A percentile compares a stretch with the other conserved stretches of the same genome.
phyloP scores from a whole-genome alignment of 2,113 vertebrate species.

The Ictalurus punctatus region DNA sequence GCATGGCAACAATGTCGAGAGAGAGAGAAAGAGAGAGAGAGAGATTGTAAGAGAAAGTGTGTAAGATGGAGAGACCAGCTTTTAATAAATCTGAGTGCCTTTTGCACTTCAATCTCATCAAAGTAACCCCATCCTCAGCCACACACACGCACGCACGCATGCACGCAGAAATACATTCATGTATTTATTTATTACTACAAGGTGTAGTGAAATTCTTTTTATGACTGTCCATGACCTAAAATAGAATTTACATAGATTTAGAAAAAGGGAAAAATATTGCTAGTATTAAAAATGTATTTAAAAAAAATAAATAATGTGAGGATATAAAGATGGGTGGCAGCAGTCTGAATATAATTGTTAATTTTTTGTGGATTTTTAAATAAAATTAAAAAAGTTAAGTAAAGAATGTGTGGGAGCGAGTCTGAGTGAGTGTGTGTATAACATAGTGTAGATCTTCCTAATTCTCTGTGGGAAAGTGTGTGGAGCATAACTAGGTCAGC shows the following conservation, averaged over 20 bases:
- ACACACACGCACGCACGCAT: conserved; percentile 39
- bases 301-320: too few species aligned
- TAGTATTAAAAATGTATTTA: too few species aligned
- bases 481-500: conserved; percentile 68
- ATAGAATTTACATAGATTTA: too few species aligned
- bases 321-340: too few species aligned
- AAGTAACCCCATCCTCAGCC: conserved; percentile 64
- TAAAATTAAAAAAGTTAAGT: neutral
- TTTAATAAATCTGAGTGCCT: conserved; percentile 80
- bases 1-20: conserved; percentile 68
- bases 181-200: too few species aligned
- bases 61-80: conserved; percentile 51
- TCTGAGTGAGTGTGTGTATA: conserved; percentile 24
- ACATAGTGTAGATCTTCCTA: neutral
- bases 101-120: conserved; percentile 72
- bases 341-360: too few species aligned
- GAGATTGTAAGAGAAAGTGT: neutral
- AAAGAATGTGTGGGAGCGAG: too few species aligned
- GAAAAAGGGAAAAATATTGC: too few species aligned
- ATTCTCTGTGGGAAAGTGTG: neutral
- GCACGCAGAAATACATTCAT: neutral
- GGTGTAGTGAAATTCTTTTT: too few species aligned
- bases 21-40: neutral
- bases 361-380: too few species aligned
- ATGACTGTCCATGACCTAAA: too few species aligned